Percentiles rank a stretch among this genome's conserved stretches.
Conservation (phyloP, 2,113 vertebrate species). For the Alethe diademata region DNA sequence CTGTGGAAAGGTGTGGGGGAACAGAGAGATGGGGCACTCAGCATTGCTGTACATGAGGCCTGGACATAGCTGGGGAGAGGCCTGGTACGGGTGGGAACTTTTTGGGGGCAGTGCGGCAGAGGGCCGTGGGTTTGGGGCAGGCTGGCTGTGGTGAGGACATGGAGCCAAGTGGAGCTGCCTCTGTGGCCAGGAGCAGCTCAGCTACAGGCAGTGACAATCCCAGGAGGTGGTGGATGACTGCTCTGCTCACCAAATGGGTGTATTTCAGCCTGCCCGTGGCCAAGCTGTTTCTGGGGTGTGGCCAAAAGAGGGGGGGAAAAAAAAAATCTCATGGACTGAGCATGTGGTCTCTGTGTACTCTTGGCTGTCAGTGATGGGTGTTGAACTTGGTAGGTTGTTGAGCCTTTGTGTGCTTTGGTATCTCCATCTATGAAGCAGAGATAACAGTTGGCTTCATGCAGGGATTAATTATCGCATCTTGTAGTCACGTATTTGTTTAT, state of each 20-base stretch:
- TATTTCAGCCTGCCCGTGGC: not conserved
- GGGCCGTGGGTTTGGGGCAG: not conserved
- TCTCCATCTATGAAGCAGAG: conserved; percentile 8
- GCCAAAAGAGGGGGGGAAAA: not conserved
- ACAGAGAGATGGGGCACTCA: accelerated
- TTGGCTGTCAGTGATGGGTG: not conserved
- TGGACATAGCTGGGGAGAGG: not conserved
- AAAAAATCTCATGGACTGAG: not conserved
- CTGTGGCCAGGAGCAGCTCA: not conserved
- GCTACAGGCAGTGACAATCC: not conserved
- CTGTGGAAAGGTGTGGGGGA: not conserved
- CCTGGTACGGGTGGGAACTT: not conserved
- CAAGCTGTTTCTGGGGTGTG: not conserved
- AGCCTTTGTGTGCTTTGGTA: conserved; percentile 11
- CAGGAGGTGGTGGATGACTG: not conserved
- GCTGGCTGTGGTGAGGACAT: not conserved
- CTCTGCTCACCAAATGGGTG: not conserved
- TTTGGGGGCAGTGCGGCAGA: too few relatives aligned
- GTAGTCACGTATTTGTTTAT: conserved; percentile 52
- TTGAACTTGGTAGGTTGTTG: conserved; percentile 13
- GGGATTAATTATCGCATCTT: conserved; percentile 9
- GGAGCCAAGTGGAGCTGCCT: not conserved
- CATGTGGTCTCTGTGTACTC: not conserved
- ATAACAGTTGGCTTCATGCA: conserved; percentile 26
- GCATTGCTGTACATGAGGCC: not conserved